Percentiles rank a stretch among this genome's conserved stretches.
Conservation (phyloP, 2,797 vertebrate species). For the Sebastes trivittatus region DNA sequence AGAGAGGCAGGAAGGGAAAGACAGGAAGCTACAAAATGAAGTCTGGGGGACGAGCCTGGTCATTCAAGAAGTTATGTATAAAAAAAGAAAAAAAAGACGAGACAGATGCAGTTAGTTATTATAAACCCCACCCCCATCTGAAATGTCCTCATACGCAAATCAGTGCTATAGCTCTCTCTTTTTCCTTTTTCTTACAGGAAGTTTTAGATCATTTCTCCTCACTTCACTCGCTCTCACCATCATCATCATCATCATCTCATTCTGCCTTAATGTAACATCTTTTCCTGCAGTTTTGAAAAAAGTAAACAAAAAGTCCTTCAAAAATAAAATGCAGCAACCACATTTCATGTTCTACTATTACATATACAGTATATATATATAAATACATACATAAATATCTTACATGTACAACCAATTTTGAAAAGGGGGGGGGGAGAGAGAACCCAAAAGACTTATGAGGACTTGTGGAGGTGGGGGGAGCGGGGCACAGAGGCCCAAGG, state of each 20-base stretch:
- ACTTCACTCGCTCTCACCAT: slow-evolving; percentile 28
- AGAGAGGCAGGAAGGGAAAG: slow-evolving; percentile 24
- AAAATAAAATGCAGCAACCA: slow-evolving; percentile 89
- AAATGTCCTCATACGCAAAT: slow-evolving; percentile 79
- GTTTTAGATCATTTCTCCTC: slow-evolving; percentile 51
- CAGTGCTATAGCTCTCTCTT: slow-evolving; percentile 75
- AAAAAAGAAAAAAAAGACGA: slow-evolving; percentile 42
- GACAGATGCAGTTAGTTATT: slow-evolving; percentile 75
- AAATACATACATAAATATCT: slow-evolving; percentile 99
- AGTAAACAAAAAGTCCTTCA: slow-evolving; percentile 86
- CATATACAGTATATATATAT: slow-evolving; percentile 97
- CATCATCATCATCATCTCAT: slow-evolving; percentile 17
- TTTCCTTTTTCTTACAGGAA: slow-evolving; percentile 65
- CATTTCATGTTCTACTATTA: slow-evolving; percentile 89
- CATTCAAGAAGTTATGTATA: slow-evolving; percentile 64
- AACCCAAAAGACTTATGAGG: slow-evolving; percentile 85
- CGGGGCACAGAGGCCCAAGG: slow-evolving; percentile 38
- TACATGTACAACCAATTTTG: slow-evolving; percentile 91
- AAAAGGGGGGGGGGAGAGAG: slow-evolving; percentile 81
- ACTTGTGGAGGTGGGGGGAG: slow-evolving; percentile 80
- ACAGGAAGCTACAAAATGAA: slow-evolving; percentile 66
- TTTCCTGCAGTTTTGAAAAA: slow-evolving; percentile 85
- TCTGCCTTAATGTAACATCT: slow-evolving; percentile 78
- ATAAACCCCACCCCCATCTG: slow-evolving; percentile 79
- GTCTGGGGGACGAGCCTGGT: slow-evolving; percentile 51